Percentiles rank a stretch among this genome's conserved stretches.
Conservation (phyloP, 2,888 invertebrate species). For the Scrobipalpa costella region DNA sequence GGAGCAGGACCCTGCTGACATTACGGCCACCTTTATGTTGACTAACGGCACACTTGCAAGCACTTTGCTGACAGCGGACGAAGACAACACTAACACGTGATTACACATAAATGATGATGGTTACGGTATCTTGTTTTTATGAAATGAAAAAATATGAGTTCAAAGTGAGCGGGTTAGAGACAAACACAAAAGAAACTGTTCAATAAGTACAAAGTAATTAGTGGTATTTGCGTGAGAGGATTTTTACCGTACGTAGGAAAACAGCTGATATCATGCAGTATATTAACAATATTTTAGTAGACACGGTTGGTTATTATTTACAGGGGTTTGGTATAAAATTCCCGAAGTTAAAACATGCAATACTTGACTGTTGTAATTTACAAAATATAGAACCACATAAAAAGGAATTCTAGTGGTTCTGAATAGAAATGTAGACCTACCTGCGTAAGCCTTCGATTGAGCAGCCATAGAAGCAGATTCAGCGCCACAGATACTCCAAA, state of each 20-base stretch:
- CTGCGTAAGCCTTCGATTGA: not conserved
- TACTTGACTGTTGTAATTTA: not conserved
- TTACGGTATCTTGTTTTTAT: too few species aligned
- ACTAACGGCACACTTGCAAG: not conserved
- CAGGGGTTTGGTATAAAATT: not conserved
- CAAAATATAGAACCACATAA: not conserved
- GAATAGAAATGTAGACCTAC: not conserved
- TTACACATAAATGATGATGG: not conserved
- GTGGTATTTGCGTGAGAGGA: not conserved
- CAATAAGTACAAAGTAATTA: not conserved
- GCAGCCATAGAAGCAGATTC: too few species aligned
- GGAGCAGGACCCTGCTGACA: constrained; percentile 35
- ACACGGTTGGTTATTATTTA: not conserved
- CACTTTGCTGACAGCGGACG: constrained; percentile 1
- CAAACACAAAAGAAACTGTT: not conserved
- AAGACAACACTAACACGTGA: constrained; percentile 5
- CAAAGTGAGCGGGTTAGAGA: not conserved
- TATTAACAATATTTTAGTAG: not conserved
- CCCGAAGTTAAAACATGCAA: not conserved
- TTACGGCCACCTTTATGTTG: not conserved
- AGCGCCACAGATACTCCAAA: too few species aligned
- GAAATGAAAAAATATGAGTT: too few species aligned
- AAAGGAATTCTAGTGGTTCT: not conserved
- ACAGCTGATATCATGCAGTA: not conserved
- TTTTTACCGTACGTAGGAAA: not conserved